A percentile compares a stretch with the other conserved stretches of the same genome.
Conservation (phyloP, 2,888 invertebrate genomes). For the Ormyrus nitidulus region DNA sequence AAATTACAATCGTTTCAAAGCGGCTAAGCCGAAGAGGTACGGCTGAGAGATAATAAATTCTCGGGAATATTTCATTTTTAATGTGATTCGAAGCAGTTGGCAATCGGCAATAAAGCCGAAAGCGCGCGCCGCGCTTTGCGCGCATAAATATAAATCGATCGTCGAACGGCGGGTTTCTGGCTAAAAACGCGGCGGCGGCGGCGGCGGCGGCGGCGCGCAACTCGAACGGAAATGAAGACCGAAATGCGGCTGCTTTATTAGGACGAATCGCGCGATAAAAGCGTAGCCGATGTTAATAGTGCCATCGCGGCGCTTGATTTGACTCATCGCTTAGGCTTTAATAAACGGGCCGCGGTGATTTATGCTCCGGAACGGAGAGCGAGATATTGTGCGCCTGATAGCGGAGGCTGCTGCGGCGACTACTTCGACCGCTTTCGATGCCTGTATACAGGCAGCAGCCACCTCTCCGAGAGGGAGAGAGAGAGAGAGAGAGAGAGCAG, state of each 20-base stretch:
- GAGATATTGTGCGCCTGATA: conserved; percentile 59
- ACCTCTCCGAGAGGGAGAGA: conserved; percentile 47
- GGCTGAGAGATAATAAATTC: neutral
- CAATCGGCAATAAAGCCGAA: no score
- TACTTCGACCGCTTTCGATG: conserved; percentile 59
- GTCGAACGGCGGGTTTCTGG: no score
- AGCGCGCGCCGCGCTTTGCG: no score
- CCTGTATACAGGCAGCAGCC: conserved; percentile 7
- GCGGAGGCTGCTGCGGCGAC: conserved; percentile 55
- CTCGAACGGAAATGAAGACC: conserved; percentile 5
- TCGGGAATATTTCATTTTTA: neutral
- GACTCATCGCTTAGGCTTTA: conserved; percentile 66
- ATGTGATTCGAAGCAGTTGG: neutral
- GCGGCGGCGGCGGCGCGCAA: neutral
- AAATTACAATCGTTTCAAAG: neutral
- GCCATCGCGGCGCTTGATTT: conserved; percentile 57
- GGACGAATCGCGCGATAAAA: conserved; percentile 29
- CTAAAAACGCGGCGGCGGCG: neutral
- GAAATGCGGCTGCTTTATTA: neutral
- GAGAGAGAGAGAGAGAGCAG: conserved; percentile 31
- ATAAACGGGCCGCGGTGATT: conserved; percentile 65
- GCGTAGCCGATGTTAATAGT: conserved; percentile 34
- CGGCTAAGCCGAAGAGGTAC: neutral
- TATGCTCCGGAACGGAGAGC: conserved; percentile 61
- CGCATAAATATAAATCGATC: no score